phyloP scores from a whole-genome alignment of 1,140 invertebrate species.

The Aphidius gifuensis region DNA sequence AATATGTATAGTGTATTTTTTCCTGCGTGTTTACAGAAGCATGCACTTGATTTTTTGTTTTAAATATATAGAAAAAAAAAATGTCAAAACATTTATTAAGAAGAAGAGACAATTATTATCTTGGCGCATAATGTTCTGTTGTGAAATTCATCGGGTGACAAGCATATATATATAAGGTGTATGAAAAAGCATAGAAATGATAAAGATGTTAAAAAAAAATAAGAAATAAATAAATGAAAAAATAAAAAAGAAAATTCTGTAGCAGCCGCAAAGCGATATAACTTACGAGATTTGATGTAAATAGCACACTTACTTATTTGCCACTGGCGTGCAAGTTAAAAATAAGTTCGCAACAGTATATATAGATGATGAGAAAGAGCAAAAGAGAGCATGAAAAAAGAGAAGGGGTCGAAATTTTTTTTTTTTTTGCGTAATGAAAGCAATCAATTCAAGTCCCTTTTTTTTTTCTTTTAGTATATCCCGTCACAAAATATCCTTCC shows the following conservation, averaged over 20 bases:
- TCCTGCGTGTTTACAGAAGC: too few relatives aligned
- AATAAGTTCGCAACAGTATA: conserved; percentile 38
- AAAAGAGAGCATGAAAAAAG: conserved; percentile 7
- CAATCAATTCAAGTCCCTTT: conserved; percentile 52
- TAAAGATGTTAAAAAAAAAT: background rate
- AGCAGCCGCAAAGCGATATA: conserved; percentile 37
- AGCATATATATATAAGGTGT: conserved; percentile 20
- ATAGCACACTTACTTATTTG: conserved; percentile 53
- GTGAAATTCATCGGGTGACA: conserved; percentile 28
- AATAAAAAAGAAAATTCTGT: conserved; percentile 11
- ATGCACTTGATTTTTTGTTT: too few relatives aligned
- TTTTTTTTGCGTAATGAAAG: conserved; percentile 53
- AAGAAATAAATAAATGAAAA: conserved; percentile 5
- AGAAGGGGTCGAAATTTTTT: conserved; percentile 38
- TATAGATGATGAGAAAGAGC: conserved; percentile 22
- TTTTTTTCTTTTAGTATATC: conserved; percentile 9
- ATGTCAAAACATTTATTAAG: too few relatives aligned
- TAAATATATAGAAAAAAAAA: too few relatives aligned
- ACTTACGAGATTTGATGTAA: conserved; percentile 54
- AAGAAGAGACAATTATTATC: too few relatives aligned
- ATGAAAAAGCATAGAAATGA: background rate
- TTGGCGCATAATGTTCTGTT: too few relatives aligned
- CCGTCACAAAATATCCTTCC: conserved; percentile 11
- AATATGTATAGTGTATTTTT: too few relatives aligned
- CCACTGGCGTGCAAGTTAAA: conserved; percentile 51